These are phyloP conservation scores for Myiozetetes cayanensis DNA, from an alignment of 2,113 vertebrate genomes.

Conservation along the genomic window DNA sequence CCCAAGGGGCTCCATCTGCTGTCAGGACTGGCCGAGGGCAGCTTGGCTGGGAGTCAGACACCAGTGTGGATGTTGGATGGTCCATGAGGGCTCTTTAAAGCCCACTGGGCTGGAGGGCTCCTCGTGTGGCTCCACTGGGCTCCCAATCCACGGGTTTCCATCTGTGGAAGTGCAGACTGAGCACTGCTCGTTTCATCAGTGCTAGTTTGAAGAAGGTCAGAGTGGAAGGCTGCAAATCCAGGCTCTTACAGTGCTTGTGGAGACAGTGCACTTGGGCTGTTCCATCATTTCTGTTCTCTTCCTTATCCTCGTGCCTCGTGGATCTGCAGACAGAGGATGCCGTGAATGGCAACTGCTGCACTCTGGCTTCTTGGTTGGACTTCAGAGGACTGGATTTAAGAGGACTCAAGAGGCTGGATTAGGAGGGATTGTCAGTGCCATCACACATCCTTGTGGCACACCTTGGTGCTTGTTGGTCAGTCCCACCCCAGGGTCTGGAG, in stretches of 20 bases:
- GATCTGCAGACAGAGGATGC: background rate
- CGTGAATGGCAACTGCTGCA: background rate
- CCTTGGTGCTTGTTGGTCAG: background rate
- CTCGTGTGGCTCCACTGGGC: too few relatives aligned
- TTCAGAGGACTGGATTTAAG: background rate
- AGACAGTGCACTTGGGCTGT: background rate
- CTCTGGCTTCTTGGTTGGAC: background rate
- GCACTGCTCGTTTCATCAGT: background rate
- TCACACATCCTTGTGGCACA: background rate
- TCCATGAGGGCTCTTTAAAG: background rate
- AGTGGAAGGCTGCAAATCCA: background rate
- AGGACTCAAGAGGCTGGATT: background rate
- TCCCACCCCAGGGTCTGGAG: background rate
- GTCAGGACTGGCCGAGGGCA: background rate
- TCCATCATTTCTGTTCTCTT: background rate
- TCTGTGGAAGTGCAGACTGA: background rate
- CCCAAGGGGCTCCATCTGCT: background rate
- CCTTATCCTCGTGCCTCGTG: background rate
- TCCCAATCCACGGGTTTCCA: rapidly evolving
- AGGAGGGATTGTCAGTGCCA: background rate
- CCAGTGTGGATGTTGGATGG: background rate
- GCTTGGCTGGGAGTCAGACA: too few relatives aligned
- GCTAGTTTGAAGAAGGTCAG: too few relatives aligned
- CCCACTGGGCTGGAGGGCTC: background rate
- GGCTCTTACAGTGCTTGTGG: background rate